Conservation (phyloP, 2,797 vertebrate species). For the Sebastes alutus region DNA sequence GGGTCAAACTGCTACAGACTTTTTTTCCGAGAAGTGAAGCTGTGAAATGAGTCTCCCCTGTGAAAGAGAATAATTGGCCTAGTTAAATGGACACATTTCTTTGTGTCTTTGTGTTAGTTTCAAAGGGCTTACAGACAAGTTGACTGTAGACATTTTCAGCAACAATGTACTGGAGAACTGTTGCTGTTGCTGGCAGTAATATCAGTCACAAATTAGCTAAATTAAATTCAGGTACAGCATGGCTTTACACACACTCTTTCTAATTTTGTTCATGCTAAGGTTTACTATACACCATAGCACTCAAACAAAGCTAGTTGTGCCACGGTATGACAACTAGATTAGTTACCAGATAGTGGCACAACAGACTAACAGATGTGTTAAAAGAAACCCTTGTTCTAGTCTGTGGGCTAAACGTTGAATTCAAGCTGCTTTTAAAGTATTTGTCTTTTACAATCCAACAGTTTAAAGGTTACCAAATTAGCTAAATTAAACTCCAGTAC, state of each 20-base stretch:
- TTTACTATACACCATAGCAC: not conserved
- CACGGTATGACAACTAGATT: not conserved
- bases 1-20: slow-evolving; percentile 75
- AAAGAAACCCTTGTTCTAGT: too few relatives aligned
- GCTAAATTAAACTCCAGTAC: not conserved
- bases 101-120: slow-evolving; percentile 28
- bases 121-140: slow-evolving; percentile 19
- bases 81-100: slow-evolving; percentile 28
- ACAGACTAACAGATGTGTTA: too few relatives aligned
- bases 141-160: slow-evolving; percentile 9
- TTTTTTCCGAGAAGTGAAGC: slow-evolving; percentile 74
- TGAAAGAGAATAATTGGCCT: slow-evolving; percentile 42
- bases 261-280: not conserved
- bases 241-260: not conserved
- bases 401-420: too few relatives aligned
- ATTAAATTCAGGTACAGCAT: not conserved
- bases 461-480: too few relatives aligned
- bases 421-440: too few relatives aligned
- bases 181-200: not conserved
- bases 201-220: not conserved
- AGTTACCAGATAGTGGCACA: not conserved
- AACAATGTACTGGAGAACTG: slow-evolving; percentile 3
- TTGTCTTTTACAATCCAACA: too few relatives aligned
- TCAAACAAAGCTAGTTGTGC: not conserved
- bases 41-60: slow-evolving; percentile 56